Evolutionary conservation across 2,113 vertebrate genomes (phyloP), one percentile per base, ranked within the genome.

Genomic region (Phycodurus eques): DNA sequence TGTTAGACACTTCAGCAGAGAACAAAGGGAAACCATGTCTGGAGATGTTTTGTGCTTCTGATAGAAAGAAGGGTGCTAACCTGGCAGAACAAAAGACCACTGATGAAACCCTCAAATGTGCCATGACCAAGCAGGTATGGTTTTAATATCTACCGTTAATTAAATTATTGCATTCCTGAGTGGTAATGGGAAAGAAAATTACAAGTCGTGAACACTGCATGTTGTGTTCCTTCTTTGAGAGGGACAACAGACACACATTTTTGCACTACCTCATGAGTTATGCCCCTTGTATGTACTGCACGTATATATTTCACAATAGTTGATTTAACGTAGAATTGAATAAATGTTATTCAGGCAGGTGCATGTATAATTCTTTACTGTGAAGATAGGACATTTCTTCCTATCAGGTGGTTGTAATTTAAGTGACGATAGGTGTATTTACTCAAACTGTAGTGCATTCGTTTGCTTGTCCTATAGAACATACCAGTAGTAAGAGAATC

Each of bases 21-120:
- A 57, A 57, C 46, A 93, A 89, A 86, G 68, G 77, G 77, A 97
- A 95, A 80, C 83, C 88, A 53, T 90, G 94, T 62, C 83, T 95
- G 79, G 83, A 95, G 85, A 92, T 94, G 89, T 86, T 77, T 14
- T 89, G 73, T 60, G 92, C 92, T 73, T 43, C 83, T 74, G 89
- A 91, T 79, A 91, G 47, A 71, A 77, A 80, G 62, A 79, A 31
- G 11, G 70, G 75, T 46, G 22, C 35, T 63, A 64, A 60, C 67
- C 31, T 78, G 11, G 80, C 70, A 80, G 73, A 85, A 11, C 67
- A 67, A 46, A 80, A 66, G 65, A 72, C n/a, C 7, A 43, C 78
- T 61, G 71, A 73, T 47, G 88, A 83, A 69, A 81, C 73, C 43
- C 68, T 69, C 59, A 53, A 33, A 47, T 39, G 73, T 61, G 72